phyloP scores from a whole-genome alignment of 2,888 invertebrate genomes.

The Allacma fusca region DNA sequence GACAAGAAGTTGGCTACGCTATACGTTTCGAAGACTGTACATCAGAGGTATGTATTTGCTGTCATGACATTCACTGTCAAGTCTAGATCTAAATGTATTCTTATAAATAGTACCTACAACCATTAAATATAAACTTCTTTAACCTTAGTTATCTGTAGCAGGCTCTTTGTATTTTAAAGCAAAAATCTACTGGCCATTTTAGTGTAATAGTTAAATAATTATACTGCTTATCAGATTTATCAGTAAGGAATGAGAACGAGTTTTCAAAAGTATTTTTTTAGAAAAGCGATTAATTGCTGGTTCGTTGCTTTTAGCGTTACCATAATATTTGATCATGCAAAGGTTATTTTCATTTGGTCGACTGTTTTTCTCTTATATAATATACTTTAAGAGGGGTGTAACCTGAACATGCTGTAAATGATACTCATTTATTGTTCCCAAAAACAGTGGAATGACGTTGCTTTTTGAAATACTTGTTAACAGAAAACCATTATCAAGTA shows the following conservation, averaged over 20 bases:
- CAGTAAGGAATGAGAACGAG: neutral
- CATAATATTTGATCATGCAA: too few relatives aligned
- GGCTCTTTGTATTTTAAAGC: too few relatives aligned
- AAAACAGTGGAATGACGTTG: neutral
- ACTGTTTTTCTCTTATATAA: too few relatives aligned
- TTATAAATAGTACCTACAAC: neutral
- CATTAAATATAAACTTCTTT: neutral
- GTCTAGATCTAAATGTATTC: neutral
- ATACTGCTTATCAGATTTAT: too few relatives aligned
- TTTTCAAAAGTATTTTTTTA: neutral
- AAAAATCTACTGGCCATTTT: too few relatives aligned
- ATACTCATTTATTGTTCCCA: too few relatives aligned
- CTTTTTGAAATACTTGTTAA: neutral
- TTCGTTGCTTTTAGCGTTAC: too few relatives aligned
- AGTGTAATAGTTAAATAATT: too few relatives aligned
- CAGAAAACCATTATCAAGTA: constrained; percentile 89
- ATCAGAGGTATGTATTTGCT: constrained; percentile 70
- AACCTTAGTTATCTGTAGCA: too few relatives aligned
- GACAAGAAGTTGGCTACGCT: constrained; percentile 95
- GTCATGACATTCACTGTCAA: neutral
- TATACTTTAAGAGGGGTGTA: too few relatives aligned
- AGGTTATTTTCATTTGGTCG: too few relatives aligned
- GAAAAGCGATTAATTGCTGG: neutral
- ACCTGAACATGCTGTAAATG: too few relatives aligned
- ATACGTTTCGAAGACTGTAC: constrained; percentile 99